Evolutionary conservation across 2,797 vertebrate species (phyloP), one percentile per base, ranked within the genome.

Genomic region (Melanotaenia parkinsoni): DNA sequence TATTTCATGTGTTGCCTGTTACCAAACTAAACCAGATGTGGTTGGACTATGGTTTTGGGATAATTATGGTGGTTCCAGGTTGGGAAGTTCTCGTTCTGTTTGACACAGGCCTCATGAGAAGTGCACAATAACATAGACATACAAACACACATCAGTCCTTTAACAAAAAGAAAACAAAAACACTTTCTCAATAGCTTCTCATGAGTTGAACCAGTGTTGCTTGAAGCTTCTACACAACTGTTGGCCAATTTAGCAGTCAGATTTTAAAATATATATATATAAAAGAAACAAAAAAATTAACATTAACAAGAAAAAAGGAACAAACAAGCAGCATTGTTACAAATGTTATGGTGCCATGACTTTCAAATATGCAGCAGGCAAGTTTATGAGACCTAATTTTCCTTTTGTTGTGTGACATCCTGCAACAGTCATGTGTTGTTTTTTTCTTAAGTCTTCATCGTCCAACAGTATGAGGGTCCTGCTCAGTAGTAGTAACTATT

Each of bases 401-500:
- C 74, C 67, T 65, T 83, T 80, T 72, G 28, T 90, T 70, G 35
- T 85, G 75, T 88, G 88, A 81, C 72, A 88, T 87, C 91, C 93
- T 93, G 88, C 88, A 86, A 91, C 67, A 91, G 89, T 92, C 87
- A 85, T 91, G 92, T 86, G 81, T 88, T 88, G 87, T 83, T 68
- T 69, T 50, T 50, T 22, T 37, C 43, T 67, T 57, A 84, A 90
- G 87, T 93, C 90, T 92, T 94, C 87, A 91, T 87, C 82, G 67
- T 91, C 91, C 87, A 91, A 90, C 92, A 92, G 92, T 93, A 90
- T 80, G 59, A 88, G 89, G 91, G 86, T 93, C 89, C 91, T 94
- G 93, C 89, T 96, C 96, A 96, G 95, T 96, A 96, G 95, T 96
- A 95, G 95, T 94, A 95, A 96, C 93, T 93, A 89, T 93, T 94